These are phyloP conservation scores for Drosophila grimshawi DNA, from an alignment of 1,140 invertebrate genomes.

Conservation along the genomic window DNA sequence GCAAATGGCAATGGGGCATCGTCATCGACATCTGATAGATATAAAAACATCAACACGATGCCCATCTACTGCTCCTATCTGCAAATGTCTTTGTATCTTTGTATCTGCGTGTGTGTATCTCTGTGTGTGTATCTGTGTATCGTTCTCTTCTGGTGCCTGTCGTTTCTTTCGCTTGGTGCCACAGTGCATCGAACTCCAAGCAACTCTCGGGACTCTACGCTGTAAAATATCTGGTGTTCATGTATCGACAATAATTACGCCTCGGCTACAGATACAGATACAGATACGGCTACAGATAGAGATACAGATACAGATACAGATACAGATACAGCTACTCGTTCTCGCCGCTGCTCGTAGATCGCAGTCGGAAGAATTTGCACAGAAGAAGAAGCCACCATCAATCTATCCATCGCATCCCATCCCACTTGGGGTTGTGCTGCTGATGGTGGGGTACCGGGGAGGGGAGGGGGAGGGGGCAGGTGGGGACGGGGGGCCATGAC, in stretches of 20 bases:
- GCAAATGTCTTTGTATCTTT: background rate
- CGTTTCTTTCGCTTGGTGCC: slow-evolving; percentile 13
- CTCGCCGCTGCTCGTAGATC: slow-evolving; percentile 51
- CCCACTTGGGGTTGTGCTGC: no score
- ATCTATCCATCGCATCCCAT: background rate
- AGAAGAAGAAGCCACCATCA: slow-evolving; percentile 1
- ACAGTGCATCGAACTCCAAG: slow-evolving; percentile 62
- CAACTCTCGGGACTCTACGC: slow-evolving; percentile 19
- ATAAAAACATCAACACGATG: slow-evolving; percentile 73
- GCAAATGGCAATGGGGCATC: slow-evolving; percentile 12
- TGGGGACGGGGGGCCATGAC: background rate
- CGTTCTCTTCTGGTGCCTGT: slow-evolving; percentile 18
- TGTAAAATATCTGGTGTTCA: slow-evolving; percentile 50
- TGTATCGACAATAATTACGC: slow-evolving; percentile 71
- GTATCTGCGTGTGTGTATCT: slow-evolving; percentile 1
- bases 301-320: no score
- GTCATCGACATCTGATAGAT: slow-evolving; percentile 64
- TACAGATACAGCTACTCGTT: no score
- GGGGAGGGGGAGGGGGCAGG: no score
- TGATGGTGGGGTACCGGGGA: background rate
- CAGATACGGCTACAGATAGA: no score
- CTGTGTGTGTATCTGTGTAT: slow-evolving; percentile 20
- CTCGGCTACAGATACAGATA: slow-evolving; percentile 8
- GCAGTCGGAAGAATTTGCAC: slow-evolving; percentile 39
- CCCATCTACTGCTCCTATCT: background rate